Conservation (phyloP, 2,113 vertebrate genomes). For the Thryonomys swinderianus region DNA sequence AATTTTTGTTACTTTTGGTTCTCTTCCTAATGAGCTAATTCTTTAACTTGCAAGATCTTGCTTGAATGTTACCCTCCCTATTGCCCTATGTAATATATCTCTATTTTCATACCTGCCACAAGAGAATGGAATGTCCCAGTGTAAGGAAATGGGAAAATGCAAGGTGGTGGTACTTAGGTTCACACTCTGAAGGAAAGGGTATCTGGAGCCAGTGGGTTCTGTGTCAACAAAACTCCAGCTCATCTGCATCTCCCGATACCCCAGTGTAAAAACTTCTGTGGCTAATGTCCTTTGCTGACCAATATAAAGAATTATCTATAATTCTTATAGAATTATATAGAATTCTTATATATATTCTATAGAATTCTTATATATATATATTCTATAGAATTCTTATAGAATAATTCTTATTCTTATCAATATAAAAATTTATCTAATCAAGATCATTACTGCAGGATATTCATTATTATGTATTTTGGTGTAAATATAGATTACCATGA, state of each 20-base stretch:
- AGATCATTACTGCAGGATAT: neutral
- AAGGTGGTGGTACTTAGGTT: neutral
- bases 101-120: neutral
- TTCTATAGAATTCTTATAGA: too few species aligned
- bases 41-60: neutral
- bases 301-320: neutral
- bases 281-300: neutral
- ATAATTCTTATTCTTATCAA: too few species aligned
- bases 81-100: neutral
- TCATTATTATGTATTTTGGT: neutral
- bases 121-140: neutral
- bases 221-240: neutral
- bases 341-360: too few species aligned
- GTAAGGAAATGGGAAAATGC: neutral
- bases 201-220: neutral
- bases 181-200: neutral
- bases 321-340: too few species aligned
- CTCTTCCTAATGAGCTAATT: slow-evolving; percentile 3
- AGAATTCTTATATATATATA: too few species aligned
- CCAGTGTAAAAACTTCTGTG: neutral
- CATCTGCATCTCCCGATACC: neutral
- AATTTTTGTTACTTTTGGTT: neutral
- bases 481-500: neutral
- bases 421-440: neutral
- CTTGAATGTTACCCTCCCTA: neutral